Evolutionary conservation across 2,888 invertebrate species (phyloP).

Genomic region (Pyrochroa serraticornis): DNA sequence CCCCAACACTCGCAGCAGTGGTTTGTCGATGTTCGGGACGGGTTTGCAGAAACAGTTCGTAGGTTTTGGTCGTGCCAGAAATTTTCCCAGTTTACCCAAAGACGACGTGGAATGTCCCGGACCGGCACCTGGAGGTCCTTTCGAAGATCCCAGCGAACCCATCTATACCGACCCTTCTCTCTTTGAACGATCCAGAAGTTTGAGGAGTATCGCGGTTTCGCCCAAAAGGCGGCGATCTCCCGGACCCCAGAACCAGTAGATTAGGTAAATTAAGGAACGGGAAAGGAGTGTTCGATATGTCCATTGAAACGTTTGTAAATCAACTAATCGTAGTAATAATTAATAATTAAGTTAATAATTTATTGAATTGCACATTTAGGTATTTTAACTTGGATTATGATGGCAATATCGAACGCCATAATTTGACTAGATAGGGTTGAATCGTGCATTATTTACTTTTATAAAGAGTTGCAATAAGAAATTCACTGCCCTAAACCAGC

Average conservation of each 20-base stretch:
- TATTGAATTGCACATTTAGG: conserved; percentile 2
- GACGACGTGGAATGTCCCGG: conserved; percentile 50
- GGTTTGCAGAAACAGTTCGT: conserved; percentile 69
- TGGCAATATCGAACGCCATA: conserved; percentile 12
- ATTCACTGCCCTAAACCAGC: conserved; percentile 39
- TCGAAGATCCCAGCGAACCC: conserved; percentile 90
- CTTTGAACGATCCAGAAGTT: conserved; percentile 82
- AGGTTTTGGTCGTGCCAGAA: conserved; percentile 44
- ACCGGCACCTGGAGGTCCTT: conserved; percentile 57
- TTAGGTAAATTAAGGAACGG: background rate
- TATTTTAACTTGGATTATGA: conserved; percentile 13
- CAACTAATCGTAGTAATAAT: no score
- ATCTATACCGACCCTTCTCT: conserved; percentile 92
- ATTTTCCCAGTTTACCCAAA: conserved; percentile 50
- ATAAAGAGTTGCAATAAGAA: conserved; percentile 35
- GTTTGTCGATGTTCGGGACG: conserved; percentile 71
- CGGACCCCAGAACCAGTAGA: conserved; percentile 29
- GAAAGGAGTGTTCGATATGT: conserved; percentile 10
- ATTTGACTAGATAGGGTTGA: conserved; percentile 2
- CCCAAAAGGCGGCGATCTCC: conserved; percentile 51
- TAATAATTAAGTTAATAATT: conserved; percentile 1
- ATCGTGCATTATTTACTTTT: conserved; percentile 17
- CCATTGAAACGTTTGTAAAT: background rate
- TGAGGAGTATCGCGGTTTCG: conserved; percentile 67
- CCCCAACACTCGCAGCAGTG: conserved; percentile 55